phyloP scores from a whole-genome alignment of 2,113 vertebrate species.

The Willisornis vidua region DNA sequence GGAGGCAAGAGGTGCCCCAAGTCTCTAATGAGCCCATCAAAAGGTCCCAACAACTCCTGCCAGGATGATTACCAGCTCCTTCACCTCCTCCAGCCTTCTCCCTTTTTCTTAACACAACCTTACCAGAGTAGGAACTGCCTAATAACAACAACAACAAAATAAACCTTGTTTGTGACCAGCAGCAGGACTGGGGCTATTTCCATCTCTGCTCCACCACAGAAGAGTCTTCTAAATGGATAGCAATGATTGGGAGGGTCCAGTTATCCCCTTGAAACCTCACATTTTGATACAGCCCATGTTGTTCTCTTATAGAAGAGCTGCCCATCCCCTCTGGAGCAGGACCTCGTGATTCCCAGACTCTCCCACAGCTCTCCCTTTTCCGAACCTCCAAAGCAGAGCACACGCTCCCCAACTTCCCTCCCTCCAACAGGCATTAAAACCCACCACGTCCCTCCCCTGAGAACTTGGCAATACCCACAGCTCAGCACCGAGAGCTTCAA shows the following conservation, averaged over 20 bases:
- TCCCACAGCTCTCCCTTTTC: background rate
- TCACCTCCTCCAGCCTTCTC: background rate
- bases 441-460: background rate
- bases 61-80: background rate
- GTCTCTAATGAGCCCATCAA: background rate
- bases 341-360: rapidly evolving
- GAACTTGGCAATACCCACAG: background rate
- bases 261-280: constrained; percentile 71
- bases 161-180: constrained; percentile 56
- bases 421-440: background rate
- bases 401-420: rapidly evolving
- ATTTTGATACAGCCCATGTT: constrained; percentile 71
- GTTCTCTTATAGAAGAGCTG: constrained; percentile 74
- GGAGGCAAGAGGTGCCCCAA: background rate
- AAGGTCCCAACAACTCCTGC: background rate
- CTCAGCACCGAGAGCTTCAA: background rate
- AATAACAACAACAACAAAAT: constrained; percentile 61
- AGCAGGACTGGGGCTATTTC: constrained; percentile 39
- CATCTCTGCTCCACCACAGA: constrained; percentile 49
- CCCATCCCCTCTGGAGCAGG: background rate
- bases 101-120: background rate
- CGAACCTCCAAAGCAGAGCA: background rate
- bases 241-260: constrained; percentile 67
- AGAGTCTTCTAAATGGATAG: constrained; percentile 75
- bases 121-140: constrained; percentile 29